Conservation (phyloP, 2,888 invertebrate genomes). For the Timema cristinae region DNA sequence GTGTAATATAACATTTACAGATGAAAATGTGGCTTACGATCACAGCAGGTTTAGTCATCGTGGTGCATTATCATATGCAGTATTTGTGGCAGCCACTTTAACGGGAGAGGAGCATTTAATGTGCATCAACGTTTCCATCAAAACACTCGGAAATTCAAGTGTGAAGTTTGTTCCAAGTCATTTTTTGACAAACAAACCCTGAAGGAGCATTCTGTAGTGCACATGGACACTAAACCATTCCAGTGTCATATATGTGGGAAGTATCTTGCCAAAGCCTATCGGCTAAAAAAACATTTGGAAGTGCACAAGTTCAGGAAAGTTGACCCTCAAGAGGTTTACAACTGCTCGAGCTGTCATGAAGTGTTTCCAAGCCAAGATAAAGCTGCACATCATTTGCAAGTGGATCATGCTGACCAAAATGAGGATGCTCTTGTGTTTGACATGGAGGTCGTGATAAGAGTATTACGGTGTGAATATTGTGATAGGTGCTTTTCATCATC, state of each 20-base stretch:
- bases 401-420: neutral
- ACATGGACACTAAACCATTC: conserved; percentile 52
- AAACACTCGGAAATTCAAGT: conserved; percentile 46
- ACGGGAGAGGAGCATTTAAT: conserved; percentile 39
- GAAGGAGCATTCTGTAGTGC: conserved; percentile 53
- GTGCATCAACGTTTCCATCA: conserved; percentile 51
- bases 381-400: neutral
- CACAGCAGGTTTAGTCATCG: conserved; percentile 42
- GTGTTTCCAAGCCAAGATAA: conserved; percentile 4
- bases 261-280: conserved; percentile 51
- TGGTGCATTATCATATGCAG: conserved; percentile 31
- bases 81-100: conserved; percentile 31
- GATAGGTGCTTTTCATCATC: conserved; percentile 52
- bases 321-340: conserved; percentile 27
- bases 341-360: conserved; percentile 39
- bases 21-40: conserved; percentile 51
- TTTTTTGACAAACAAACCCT: conserved; percentile 54
- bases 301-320: conserved; percentile 48
- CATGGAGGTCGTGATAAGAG: neutral
- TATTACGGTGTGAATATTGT: conserved; percentile 50
- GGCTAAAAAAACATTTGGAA: conserved; percentile 51
- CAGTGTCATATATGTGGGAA: conserved; percentile 55
- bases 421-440: neutral
- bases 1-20: conserved; percentile 39
- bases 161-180: conserved; percentile 50